Base-by-base conservation (phyloP, 1,140 invertebrate species). In the Cyclargus thomasi region DNA sequence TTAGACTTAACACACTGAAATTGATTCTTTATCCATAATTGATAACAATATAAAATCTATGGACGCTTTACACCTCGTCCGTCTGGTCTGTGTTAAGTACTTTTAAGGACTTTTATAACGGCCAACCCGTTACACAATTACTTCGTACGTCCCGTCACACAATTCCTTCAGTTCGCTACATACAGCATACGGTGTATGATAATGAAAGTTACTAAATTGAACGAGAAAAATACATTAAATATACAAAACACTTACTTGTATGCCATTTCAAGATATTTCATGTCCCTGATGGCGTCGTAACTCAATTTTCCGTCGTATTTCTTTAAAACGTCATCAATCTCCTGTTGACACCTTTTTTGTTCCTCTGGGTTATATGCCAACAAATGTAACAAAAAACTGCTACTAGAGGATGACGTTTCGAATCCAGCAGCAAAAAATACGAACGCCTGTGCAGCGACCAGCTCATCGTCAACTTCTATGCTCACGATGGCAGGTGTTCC, bases 361-460 rank as follows among this genome's bases (percentile, higher is more conserved):
- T 47, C 29, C 18, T 67, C 67, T 18, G 68, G 65, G 55, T 72
- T 18, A 22, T 63, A 69, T 11, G 71, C 71, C 1, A 72, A 21
- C 47, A 53, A 10, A 47, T 72, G 68, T 0, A 72, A 23, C 6
- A 69, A 14, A n/a, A 55, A 67, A 47, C 71, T 72, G 16, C 62
- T 63, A 0, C 65, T 63, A 8, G 65, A 36, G 1, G 72, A 73
- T n/a, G 72, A 73, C n/a, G 71, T 73, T 55, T 73, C 71, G n/a
- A 73, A 73, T 18, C 71, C 71, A 21, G 67, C 71, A 5, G 63
- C 55, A 18, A 72, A 67, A 18, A 72, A 72, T 55, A 70, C n/a
- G 36, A 69, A 73, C 1, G 66, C 64, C 39, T 73, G 72, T 8
- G 72, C 69, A 14, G 62, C 62, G 0, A 73, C n/a, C 3, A 73